These are phyloP conservation scores for Neocrepidodera transversa DNA, from an alignment of 2,888 invertebrate species.

Conservation along the genomic window DNA sequence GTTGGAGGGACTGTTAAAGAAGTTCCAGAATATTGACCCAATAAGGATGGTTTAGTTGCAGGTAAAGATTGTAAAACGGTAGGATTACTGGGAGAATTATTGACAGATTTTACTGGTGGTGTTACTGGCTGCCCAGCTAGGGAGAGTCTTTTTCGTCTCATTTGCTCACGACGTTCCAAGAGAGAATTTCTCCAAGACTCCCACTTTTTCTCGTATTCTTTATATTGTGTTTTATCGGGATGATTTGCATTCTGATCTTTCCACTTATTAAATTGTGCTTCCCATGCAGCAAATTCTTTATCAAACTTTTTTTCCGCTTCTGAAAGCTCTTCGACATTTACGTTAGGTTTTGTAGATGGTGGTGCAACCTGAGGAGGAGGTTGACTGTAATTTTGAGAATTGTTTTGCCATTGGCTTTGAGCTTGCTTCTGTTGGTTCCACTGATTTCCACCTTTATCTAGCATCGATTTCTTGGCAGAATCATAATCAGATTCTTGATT, in stretches of 20 bases:
- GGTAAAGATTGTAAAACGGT: background rate
- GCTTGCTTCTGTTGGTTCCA: conserved; percentile 30
- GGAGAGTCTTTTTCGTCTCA: conserved; percentile 71
- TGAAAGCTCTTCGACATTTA: conserved; percentile 58
- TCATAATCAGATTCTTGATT: conserved; percentile 30
- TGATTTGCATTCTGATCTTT: conserved; percentile 89
- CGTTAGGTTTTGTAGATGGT: conserved; percentile 9
- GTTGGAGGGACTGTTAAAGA: conserved; percentile 9
- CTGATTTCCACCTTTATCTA: conserved; percentile 27
- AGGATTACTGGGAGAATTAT: background rate
- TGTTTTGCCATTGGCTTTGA: conserved; percentile 22
- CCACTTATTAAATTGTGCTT: conserved; percentile 91
- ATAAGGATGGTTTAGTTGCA: conserved; percentile 7
- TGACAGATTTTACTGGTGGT: background rate
- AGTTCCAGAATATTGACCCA: conserved; percentile 27
- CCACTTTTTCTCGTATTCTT: conserved; percentile 88
- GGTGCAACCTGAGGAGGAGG: conserved; percentile 29
- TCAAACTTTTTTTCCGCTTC: conserved; percentile 86
- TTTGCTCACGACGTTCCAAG: conserved; percentile 80
- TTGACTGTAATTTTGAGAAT: conserved; percentile 26
- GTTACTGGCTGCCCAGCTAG: conserved; percentile 36
- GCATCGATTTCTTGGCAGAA: conserved; percentile 30
- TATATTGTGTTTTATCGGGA: conserved; percentile 86
- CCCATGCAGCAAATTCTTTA: conserved; percentile 89
- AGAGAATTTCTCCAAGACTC: conserved; percentile 82